Percentiles rank a stretch among this genome's conserved stretches.
phyloP scores from a whole-genome alignment of 2,797 vertebrate species.

The Leucoraja ocellata region DNA sequence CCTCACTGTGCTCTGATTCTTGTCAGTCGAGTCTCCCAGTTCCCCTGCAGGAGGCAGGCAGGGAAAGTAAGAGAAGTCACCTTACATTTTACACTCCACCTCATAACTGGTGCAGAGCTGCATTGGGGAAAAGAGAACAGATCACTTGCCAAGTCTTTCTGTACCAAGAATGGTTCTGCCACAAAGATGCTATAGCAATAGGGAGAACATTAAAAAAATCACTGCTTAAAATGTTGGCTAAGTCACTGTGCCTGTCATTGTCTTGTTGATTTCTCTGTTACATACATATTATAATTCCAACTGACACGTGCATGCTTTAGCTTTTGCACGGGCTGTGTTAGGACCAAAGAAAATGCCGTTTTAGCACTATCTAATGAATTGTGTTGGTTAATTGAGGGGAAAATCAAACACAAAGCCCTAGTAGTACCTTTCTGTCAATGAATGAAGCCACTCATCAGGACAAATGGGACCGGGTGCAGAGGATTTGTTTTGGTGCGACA shows the following conservation, averaged over 20 bases:
- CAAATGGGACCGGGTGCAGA: background rate
- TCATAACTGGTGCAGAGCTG: background rate
- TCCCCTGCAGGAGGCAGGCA: background rate
- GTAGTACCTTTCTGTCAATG: conserved; percentile 13
- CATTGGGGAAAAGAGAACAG: background rate
- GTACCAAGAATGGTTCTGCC: background rate
- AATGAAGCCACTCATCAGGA: background rate
- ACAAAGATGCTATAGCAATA: background rate
- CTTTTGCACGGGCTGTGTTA: background rate
- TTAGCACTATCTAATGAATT: background rate
- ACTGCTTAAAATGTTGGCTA: background rate
- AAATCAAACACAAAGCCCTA: background rate
- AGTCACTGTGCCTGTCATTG: background rate
- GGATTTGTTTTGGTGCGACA: background rate
- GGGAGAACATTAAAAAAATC: background rate
- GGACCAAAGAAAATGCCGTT: background rate
- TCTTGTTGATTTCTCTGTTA: background rate
- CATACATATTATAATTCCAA: background rate
- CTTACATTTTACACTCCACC: background rate
- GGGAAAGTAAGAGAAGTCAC: background rate
- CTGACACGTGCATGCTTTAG: background rate
- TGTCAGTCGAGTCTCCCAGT: background rate
- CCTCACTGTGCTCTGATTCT: background rate
- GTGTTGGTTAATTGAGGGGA: background rate
- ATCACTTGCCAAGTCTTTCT: background rate